A percentile compares a stretch with the other conserved stretches of the same genome.
phyloP scores from a whole-genome alignment of 2,888 invertebrate species.

The Drymonia ruficornis region DNA sequence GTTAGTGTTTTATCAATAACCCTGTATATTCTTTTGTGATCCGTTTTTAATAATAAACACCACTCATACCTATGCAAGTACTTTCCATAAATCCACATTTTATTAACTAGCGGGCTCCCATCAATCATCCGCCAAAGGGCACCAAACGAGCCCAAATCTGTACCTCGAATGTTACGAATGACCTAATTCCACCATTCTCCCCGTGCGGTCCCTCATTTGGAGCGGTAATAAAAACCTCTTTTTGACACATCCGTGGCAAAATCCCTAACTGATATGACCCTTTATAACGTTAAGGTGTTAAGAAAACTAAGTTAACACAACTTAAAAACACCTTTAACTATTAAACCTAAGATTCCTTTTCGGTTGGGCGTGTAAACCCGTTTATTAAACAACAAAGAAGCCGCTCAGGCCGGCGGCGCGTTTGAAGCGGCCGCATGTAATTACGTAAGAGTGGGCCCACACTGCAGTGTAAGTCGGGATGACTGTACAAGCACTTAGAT shows the following conservation, averaged over 20 bases:
- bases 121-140: constrained; percentile 46
- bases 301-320: constrained; percentile 50
- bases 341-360: constrained; percentile 26
- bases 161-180: constrained; percentile 58
- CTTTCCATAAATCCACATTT: not conserved
- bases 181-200: constrained; percentile 65
- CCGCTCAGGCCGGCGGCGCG: constrained; percentile 72
- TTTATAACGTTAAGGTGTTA: constrained; percentile 80
- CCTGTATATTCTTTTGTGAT: no score
- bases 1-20: no score
- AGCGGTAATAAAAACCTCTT: constrained; percentile 80
- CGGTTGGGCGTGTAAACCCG: constrained; percentile 43
- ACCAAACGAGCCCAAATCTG: constrained; percentile 22
- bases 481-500: constrained; percentile 34
- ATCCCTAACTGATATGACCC: constrained; percentile 83
- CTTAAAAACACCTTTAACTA: constrained; percentile 26
- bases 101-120: constrained; percentile 13
- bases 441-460: constrained; percentile 70
- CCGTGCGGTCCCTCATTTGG: constrained; percentile 80
- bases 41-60: no score
- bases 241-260: constrained; percentile 85
- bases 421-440: constrained; percentile 78
- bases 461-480: constrained; percentile 46
- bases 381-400: constrained; percentile 81
- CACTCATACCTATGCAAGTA: not conserved